A percentile compares a stretch with the other conserved stretches of the same genome.
These are phyloP conservation scores for Pipistrellus nathusii DNA, from an alignment of 2,797 vertebrate genomes.

Conservation along the genomic window DNA sequence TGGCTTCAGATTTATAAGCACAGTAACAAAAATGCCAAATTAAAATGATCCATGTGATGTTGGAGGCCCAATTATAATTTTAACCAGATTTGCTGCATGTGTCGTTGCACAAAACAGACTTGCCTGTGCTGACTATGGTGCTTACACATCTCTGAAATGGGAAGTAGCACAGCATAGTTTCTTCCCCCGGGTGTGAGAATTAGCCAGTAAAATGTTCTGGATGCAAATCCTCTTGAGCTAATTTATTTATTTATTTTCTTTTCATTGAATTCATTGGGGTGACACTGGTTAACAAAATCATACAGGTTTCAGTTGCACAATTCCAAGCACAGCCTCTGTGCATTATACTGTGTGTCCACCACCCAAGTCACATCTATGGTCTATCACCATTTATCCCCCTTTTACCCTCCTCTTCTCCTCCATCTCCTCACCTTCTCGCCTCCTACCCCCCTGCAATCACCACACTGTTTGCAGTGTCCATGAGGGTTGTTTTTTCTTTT, in stretches of 20 bases:
- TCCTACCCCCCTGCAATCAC: not conserved
- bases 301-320: not conserved
- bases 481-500: rapidly evolving
- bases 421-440: not conserved
- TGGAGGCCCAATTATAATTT: constrained; percentile 30
- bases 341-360: not conserved
- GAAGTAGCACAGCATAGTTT: not conserved
- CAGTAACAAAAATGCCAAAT: not conserved
- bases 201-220: constrained; percentile 34
- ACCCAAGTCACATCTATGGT: not conserved
- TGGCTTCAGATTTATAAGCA: not conserved
- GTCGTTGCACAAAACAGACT: not conserved
- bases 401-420: not conserved
- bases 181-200: not conserved
- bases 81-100: not conserved
- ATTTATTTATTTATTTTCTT: not conserved
- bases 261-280: not conserved
- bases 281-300: not conserved
- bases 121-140: not conserved
- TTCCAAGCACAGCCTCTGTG: not conserved
- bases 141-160: constrained; percentile 50
- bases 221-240: not conserved
- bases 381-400: not conserved
- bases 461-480: not conserved
- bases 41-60: not conserved